phyloP scores from a whole-genome alignment of 2,797 vertebrate genomes.

The Parauchenoglanis punctatus region DNA sequence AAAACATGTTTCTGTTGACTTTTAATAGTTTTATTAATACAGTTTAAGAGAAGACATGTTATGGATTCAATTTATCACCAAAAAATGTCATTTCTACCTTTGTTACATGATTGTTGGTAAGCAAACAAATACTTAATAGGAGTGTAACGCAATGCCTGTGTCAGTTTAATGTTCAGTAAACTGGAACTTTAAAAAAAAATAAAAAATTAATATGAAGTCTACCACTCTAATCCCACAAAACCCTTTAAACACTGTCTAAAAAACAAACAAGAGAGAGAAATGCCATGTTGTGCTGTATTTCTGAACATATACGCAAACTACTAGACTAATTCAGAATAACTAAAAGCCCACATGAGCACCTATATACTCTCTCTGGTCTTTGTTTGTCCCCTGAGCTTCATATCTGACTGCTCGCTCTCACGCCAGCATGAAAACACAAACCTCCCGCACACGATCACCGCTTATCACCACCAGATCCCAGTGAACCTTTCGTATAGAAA shows the following conservation, averaged over 20 bases:
- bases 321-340: not conserved
- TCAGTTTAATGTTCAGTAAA: not conserved
- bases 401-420: not conserved
- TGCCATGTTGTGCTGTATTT: not conserved
- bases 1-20: not conserved
- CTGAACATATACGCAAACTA: not conserved
- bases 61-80: not conserved
- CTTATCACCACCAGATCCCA: not conserved
- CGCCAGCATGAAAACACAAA: not conserved
- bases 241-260: not conserved
- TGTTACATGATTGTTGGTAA: not conserved
- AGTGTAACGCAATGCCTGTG: constrained; percentile 40
- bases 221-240: not conserved
- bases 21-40: no score
- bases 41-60: not conserved
- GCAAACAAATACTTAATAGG: not conserved
- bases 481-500: not conserved
- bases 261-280: not conserved
- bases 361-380: not conserved
- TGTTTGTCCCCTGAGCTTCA: not conserved
- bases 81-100: not conserved
- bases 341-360: not conserved
- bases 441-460: not conserved
- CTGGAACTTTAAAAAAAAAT: not conserved
- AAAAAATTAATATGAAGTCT: no score